Evolutionary conservation across 2,113 vertebrate genomes (phyloP).

Genomic region (Chloropsis cyanopogon): DNA sequence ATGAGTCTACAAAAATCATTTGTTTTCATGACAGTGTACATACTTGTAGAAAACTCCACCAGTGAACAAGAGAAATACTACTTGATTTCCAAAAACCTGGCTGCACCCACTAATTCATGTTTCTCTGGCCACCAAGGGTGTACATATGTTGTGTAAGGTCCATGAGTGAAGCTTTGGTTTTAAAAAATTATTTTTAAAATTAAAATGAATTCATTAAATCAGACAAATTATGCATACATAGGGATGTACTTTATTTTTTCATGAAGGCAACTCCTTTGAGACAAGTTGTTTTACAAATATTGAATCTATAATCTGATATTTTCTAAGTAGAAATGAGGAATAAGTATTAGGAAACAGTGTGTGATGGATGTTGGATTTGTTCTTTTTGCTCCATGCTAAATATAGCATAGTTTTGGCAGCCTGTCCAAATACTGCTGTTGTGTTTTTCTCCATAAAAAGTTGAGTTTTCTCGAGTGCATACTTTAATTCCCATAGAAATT

Average conservation of each 20-base stretch:
- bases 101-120: not conserved
- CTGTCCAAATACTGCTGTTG: not conserved
- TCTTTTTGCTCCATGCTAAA: constrained; percentile 26
- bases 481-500: constrained; percentile 41
- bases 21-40: not conserved
- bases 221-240: not conserved
- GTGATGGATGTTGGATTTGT: not conserved
- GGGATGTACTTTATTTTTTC: not conserved
- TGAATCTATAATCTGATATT: not conserved
- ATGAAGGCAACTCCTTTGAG: not conserved
- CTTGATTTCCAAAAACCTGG: not conserved
- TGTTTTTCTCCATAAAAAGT: constrained; percentile 28
- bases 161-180: not conserved
- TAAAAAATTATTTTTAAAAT: not conserved
- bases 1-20: not conserved
- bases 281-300: not conserved
- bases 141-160: not conserved
- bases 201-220: not conserved
- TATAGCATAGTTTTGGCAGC: constrained; percentile 42
- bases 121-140: not conserved
- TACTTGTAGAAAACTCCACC: not conserved
- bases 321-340: not conserved
- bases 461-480: constrained; percentile 13
- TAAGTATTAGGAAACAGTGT: not conserved
- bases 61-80: not conserved